Conservation (phyloP, 2,888 invertebrate genomes). For the Polymixis lichenea region DNA sequence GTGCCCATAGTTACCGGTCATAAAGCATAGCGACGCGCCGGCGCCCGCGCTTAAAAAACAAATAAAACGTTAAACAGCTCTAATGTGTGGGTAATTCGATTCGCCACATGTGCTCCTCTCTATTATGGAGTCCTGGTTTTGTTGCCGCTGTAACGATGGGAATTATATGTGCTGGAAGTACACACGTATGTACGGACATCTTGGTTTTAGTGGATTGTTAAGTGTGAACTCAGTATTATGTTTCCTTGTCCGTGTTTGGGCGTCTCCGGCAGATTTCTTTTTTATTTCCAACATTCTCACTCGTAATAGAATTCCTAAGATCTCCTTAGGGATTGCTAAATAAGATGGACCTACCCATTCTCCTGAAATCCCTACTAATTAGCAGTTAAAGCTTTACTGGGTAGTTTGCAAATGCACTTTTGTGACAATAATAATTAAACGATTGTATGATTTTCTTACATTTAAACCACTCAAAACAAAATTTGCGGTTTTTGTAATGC, state of each 20-base stretch:
- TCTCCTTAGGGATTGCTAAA: background rate
- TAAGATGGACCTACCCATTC: background rate
- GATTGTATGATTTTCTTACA: background rate
- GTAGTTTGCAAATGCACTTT: background rate
- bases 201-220: slow-evolving; percentile 42
- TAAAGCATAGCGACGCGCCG: slow-evolving; percentile 63
- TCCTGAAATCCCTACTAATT: background rate
- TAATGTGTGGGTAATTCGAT: slow-evolving; percentile 72
- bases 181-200: slow-evolving; percentile 45
- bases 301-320: background rate
- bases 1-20: slow-evolving; percentile 58
- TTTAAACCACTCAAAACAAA: no score
- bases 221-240: slow-evolving; percentile 25
- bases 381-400: background rate
- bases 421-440: background rate
- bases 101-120: slow-evolving; percentile 69
- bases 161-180: slow-evolving; percentile 59
- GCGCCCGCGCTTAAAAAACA: slow-evolving; percentile 66
- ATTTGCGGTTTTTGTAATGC: no score
- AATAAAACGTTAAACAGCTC: slow-evolving; percentile 68
- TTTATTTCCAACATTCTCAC: background rate
- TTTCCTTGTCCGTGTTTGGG: background rate
- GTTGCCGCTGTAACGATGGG: slow-evolving; percentile 63
- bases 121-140: slow-evolving; percentile 61
- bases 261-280: background rate